Percentiles rank a stretch among this genome's conserved stretches.
Conservation (phyloP, 1,140 invertebrate genomes). For the Brachionus paranguensis region DNA sequence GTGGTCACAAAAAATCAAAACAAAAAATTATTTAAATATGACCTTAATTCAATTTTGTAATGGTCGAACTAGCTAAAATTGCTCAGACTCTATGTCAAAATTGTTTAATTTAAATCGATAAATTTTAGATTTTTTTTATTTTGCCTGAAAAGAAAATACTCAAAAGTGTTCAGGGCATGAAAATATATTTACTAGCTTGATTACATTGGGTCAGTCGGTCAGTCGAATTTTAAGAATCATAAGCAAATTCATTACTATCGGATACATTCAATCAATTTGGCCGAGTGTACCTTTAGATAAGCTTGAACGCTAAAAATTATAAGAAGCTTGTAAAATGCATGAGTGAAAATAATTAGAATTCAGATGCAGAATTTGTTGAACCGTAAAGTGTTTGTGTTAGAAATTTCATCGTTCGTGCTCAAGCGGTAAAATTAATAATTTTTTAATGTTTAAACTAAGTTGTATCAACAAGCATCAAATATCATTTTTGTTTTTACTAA, state of each 20-base stretch:
- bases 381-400: background rate
- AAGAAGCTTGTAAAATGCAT: background rate
- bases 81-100: background rate
- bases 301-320: background rate
- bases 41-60: background rate
- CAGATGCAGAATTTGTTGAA: background rate
- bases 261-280: background rate
- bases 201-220: constrained; percentile 27
- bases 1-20: background rate
- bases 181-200: constrained; percentile 8
- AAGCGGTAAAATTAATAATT: background rate
- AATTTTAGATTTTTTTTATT: background rate
- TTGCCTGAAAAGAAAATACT: constrained; percentile 19
- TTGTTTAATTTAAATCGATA: background rate
- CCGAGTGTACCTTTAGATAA: background rate
- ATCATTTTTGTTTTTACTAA: background rate
- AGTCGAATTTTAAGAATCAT: background rate
- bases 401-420: background rate
- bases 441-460: background rate
- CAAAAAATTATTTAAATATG: background rate
- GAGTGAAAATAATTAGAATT: background rate
- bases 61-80: background rate
- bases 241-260: background rate
- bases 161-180: background rate
- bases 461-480: background rate